Percentiles rank a stretch among this genome's conserved stretches.
Conservation (phyloP, 2,888 invertebrate genomes). For the Caenorhabditis wallacei region DNA sequence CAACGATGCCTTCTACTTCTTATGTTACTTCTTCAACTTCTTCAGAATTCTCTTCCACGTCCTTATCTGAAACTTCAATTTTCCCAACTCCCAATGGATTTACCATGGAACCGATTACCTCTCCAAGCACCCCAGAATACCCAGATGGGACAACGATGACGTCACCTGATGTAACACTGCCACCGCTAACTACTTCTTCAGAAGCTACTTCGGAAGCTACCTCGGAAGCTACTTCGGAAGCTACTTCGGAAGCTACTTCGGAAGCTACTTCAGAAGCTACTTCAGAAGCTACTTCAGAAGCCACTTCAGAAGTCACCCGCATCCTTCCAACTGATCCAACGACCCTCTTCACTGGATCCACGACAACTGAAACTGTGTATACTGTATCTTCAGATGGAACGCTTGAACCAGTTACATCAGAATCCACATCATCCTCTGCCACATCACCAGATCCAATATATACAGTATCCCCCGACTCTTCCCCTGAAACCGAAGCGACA, state of each 20-base stretch:
- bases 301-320: slow-evolving; percentile 34
- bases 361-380: slow-evolving; percentile 37
- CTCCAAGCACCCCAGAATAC: background rate
- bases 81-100: slow-evolving; percentile 36
- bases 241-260: too few relatives aligned
- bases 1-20: background rate
- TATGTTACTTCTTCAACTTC: too few relatives aligned
- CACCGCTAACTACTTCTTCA: slow-evolving; percentile 18
- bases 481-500: slow-evolving; percentile 33
- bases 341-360: slow-evolving; percentile 26
- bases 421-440: background rate
- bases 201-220: slow-evolving; percentile 19
- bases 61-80: background rate
- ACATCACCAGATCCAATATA: slow-evolving; percentile 6
- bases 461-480: slow-evolving; percentile 31
- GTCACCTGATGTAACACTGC: slow-evolving; percentile 36
- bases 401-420: slow-evolving; percentile 43
- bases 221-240: slow-evolving; percentile 6
- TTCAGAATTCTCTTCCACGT: too few relatives aligned
- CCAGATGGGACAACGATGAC: slow-evolving; percentile 32
- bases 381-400: slow-evolving; percentile 55
- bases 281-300: background rate
- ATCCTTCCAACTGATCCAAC: slow-evolving; percentile 54
- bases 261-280: slow-evolving; percentile 25
- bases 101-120: slow-evolving; percentile 11